phyloP scores from a whole-genome alignment of 2,113 vertebrate species.

The Coregonus clupeaformis region DNA sequence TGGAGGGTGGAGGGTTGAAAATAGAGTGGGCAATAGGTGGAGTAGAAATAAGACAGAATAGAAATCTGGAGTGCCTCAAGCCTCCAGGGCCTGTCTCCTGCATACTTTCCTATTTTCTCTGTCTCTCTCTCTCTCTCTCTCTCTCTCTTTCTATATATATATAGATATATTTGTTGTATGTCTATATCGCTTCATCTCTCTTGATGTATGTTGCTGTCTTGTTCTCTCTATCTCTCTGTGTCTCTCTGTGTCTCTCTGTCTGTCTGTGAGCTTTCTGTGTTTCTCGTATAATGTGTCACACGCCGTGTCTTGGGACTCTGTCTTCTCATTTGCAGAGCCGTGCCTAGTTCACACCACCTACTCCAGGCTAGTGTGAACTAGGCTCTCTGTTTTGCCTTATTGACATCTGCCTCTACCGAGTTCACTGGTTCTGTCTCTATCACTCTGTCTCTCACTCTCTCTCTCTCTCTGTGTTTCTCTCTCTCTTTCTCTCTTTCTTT shows the following conservation, averaged over 20 bases:
- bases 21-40: background rate
- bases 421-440: conserved; percentile 45
- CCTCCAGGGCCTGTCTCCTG: background rate
- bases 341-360: conserved; percentile 8
- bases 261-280: conserved; percentile 36
- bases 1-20: no score
- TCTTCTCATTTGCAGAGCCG: conserved; percentile 1
- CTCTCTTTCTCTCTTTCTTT: conserved; percentile 21
- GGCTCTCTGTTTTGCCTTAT: conserved; percentile 18
- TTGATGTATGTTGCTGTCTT: no score
- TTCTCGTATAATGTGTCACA: conserved; percentile 38
- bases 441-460: conserved; percentile 31
- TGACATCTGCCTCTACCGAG: conserved; percentile 28
- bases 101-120: background rate
- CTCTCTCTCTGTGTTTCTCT: conserved; percentile 19
- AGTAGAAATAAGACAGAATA: background rate
- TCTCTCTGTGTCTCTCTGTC: conserved; percentile 19
- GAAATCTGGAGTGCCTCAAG: conserved; percentile 14
- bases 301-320: background rate
- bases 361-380: background rate
- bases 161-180: no score
- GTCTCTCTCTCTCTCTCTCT: background rate
- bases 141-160: no score
- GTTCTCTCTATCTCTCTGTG: background rate
- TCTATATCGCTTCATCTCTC: conserved; percentile 17